Evolutionary conservation across 2,797 vertebrate genomes (phyloP).

Genomic region (Squalus acanthias): DNA sequence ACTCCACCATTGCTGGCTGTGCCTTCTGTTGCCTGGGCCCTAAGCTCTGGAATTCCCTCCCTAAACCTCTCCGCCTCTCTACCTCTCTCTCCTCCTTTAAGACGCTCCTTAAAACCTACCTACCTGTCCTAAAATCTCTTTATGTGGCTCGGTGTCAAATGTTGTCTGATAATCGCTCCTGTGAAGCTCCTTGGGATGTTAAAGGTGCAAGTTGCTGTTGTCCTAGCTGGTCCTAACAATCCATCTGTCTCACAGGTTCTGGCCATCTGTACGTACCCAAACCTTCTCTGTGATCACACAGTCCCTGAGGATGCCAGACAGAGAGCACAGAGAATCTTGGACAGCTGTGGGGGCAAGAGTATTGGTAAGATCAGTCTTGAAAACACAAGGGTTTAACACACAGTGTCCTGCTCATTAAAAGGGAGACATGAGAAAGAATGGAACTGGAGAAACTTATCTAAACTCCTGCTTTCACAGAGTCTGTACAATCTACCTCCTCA

Average conservation of each 20-base stretch:
- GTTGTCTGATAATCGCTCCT: too few relatives aligned
- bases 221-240: neutral
- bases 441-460: neutral
- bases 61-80: neutral
- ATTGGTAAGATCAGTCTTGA: neutral
- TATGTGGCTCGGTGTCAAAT: too few relatives aligned
- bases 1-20: too few relatives aligned
- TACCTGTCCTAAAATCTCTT: too few relatives aligned
- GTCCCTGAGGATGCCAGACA: constrained; percentile 41
- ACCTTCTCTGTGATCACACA: neutral
- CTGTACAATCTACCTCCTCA: too few relatives aligned
- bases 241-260: constrained; percentile 32
- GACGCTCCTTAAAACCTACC: too few relatives aligned
- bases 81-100: neutral
- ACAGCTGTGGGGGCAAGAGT: neutral
- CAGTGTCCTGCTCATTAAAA: neutral
- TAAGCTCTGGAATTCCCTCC: too few relatives aligned
- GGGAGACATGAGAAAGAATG: neutral
- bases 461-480: neutral
- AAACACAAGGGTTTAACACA: neutral
- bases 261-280: constrained; percentile 39
- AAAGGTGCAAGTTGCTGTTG: neutral
- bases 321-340: constrained; percentile 30
- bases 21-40: too few relatives aligned
- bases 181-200: too few relatives aligned